Base-by-base conservation (phyloP, 1,140 invertebrate species). In the Epicauta chinensis region DNA sequence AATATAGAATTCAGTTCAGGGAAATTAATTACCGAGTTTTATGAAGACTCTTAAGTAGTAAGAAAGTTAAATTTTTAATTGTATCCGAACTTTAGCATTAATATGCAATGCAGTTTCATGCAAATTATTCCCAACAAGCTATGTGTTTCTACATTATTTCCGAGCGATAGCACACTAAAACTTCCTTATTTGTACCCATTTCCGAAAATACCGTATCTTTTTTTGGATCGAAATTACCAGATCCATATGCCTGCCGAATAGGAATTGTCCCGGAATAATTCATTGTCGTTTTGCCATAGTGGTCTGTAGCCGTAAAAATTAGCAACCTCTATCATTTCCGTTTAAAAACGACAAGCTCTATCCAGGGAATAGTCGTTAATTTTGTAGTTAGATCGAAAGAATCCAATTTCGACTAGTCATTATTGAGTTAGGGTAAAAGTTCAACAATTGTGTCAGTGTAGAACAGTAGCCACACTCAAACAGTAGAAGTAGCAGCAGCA, bases 321-420 rank as follows among this genome's bases (percentile, higher is more conserved):
- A 41, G 12, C 14, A 16, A 23, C 11, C 12, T 36, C 11, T 17
- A 16, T n/a, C 17, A 14, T 14, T 48, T 37, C 23, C 34, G 23
- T 23, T 23, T 23, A 23, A 23, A 7, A 0, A 23, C 23, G 23
- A 23, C 23, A 23, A 23, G 4, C 7, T 23, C 23, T 7, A 23
- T 23, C 23, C 23, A 23, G 23, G 23, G 23, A 23, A 23, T 23
- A 16, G 45, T 13, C 14, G 45, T 47, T 47, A 47, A 47, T 47
- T 47, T 37, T 29, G 30, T 47, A 47, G 38, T 47, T 47, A 37
- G 31, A 5, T n/a, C 30, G 45, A 38, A 38, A 29, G 35, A 47
- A 47, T 16, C 29, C 45, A 47, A 47, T 47, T 47, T 16, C 34
- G 45, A 34, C 13, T 38, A 37, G 35, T 17, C 45, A 37, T 47